Evolutionary conservation across 2,888 invertebrate species (phyloP).

Genomic region (Drosophila fulvimacula): DNA sequence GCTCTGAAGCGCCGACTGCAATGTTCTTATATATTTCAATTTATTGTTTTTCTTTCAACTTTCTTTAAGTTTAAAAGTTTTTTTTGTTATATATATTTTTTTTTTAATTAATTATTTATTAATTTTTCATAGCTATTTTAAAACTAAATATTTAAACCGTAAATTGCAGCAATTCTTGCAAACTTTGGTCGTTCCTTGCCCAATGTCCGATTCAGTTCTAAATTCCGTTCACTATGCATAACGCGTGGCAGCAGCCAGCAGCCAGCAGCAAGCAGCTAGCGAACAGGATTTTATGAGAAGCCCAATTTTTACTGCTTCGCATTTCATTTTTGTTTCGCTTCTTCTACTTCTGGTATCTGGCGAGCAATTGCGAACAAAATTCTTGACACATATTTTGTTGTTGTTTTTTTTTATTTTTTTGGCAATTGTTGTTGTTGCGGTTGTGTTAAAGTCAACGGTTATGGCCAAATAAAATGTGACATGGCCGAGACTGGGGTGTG

Average conservation of each 20-base stretch:
- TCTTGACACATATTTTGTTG: conserved; percentile 56
- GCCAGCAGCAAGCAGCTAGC: neutral
- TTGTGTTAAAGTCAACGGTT: conserved; percentile 70
- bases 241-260: conserved; percentile 18
- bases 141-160: neutral
- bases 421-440: conserved; percentile 46
- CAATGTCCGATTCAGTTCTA: neutral
- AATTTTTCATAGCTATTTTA: neutral
- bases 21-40: no score
- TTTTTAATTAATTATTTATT: neutral
- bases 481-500: neutral
- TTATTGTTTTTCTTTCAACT: no score
- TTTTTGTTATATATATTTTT: no score
- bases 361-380: conserved; percentile 51
- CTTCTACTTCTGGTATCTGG: neutral
- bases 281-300: conserved; percentile 30
- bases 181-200: neutral
- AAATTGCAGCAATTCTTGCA: neutral
- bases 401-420: conserved; percentile 37
- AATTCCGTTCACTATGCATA: conserved; percentile 31
- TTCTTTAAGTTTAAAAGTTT: no score
- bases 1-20: no score
- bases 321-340: conserved; percentile 6
- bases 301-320: conserved; percentile 30
- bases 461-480: conserved; percentile 65